Base-by-base conservation (phyloP, 2,113 vertebrate species). In the Bujurquina vittata region DNA sequence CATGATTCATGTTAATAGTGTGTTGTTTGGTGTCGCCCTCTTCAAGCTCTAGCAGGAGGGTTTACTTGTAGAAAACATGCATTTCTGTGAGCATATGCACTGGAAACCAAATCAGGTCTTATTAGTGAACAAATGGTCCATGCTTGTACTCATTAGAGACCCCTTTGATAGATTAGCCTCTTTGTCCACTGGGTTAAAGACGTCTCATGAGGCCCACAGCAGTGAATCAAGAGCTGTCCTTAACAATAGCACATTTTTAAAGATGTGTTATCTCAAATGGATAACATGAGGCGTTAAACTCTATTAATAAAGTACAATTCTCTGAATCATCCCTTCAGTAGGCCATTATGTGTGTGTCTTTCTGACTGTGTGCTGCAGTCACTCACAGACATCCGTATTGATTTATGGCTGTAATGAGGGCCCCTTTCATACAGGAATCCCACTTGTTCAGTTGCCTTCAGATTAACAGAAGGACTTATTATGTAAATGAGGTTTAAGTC, bases 131-230 rank as follows among this genome's bases (percentile, higher is more conserved):
- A 73, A 87, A 73, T 43, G 4, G 72, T 62, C 54, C 77, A 7
- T 6, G 23, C 57, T 78, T 77, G 73, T 80, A 85, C 89, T 90
- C 80, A 87, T 79, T 69, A 63, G 20, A 80, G 77, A 89, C 84
- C 79, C 75, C 55, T 15, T 88, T 82, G 57, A 87, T 77, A 81
- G 61, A 82, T 75, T 81, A 74, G 72, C 33, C 43, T 59, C 59
- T 54, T 83, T 22, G 10, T 74, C 59, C 12, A 10, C 59, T 26
- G 77, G 26, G 40, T 46, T 3, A 76, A 88, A 40, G 40, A 75
- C 23, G 69, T 61, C 75, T 78, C 7, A 1, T 29, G 63, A 89
- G 58, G 35, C 14, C 49, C 69, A 20, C 23, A 15, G 73, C 0
- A 4, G 40, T 56, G 76, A 35, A 55, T 40, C 35, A n/a, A 76